Base-by-base conservation (phyloP, 1,140 invertebrate species). In the Centruroides vittatus region DNA sequence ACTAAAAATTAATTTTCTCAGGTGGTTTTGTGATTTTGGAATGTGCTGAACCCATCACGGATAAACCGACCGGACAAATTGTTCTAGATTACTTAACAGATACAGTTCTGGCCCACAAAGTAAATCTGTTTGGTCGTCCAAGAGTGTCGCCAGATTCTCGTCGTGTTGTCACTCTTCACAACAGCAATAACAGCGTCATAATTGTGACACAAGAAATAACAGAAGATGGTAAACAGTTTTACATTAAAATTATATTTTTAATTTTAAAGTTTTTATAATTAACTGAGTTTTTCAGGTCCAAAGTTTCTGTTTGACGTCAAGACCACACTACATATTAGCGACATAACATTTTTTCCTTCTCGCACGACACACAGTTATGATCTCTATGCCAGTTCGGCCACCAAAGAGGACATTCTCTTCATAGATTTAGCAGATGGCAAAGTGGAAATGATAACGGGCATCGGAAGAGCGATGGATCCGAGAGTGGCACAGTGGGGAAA, bases 381-480 rank as follows among this genome's bases (percentile, higher is more conserved):
- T 70, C 74, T 88, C 36, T 86, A 85, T 63, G 82, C 86, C 46
- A 84, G 81, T 46, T 82, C 85, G 5, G 79, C 79, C 58, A 84
- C 86, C 66, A 84, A 86, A 70, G 83, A 85, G 69, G 84, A 87
- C 63, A 81, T 89, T 64, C 77, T 88, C 35, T 86, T 85, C 69
- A 73, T 89, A 6, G 84, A 86, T 70, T 78, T 89, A 41, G 76
- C 80, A 12, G 84, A 84, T 67, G 86, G 86, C 9, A 86, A 87
- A 79, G 85, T 89, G 8, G 85, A 88, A 71, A 84, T 86, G 75
- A 84, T 89, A 62, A 85, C 83, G 3, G 84, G 84, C 35, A 84
- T 86, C 5, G 84, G 84, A 4, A 54, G 63, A 10, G 80, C 84
- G 11, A 79, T 81, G 73, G 73, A 78, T 10, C 70, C 76, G 5